phyloP scores from a whole-genome alignment of 2,888 invertebrate species.

The Helobdella robusta region DNA sequence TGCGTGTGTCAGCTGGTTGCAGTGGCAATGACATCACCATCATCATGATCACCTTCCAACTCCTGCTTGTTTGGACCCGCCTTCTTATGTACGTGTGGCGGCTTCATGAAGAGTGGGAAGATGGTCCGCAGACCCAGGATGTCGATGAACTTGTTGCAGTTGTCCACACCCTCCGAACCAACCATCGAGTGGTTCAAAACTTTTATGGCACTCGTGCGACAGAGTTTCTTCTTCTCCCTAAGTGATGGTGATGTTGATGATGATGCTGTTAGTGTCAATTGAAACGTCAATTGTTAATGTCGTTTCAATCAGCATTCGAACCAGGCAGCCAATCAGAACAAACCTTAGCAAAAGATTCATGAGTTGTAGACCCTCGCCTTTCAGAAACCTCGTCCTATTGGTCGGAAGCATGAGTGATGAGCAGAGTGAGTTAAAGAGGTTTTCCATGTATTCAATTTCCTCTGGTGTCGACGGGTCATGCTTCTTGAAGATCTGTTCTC shows the following conservation, averaged over 20 bases:
- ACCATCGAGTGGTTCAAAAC: constrained; percentile 94
- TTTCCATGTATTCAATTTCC: constrained; percentile 97
- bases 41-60: constrained; percentile 84
- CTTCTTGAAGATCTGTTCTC: constrained; percentile 70
- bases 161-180: constrained; percentile 82
- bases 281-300: no score
- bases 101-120: constrained; percentile 98
- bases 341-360: constrained; percentile 95
- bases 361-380: constrained; percentile 91
- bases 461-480: constrained; percentile 83
- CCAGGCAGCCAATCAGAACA: constrained; percentile 5
- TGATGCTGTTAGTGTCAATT: background rate
- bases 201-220: constrained; percentile 84
- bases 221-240: constrained; percentile 82
- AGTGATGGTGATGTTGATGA: background rate
- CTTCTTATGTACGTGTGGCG: constrained; percentile 64
- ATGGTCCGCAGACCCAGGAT: constrained; percentile 85
- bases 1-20: no score
- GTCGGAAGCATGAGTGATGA: constrained; percentile 70
- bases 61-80: constrained; percentile 58
- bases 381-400: constrained; percentile 82
- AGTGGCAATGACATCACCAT: no score
- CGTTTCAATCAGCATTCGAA: no score
- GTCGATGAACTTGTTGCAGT: constrained; percentile 88
- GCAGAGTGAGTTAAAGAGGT: constrained; percentile 88